phyloP scores from a whole-genome alignment of 2,888 invertebrate species.

The Anthophora plumipes region DNA sequence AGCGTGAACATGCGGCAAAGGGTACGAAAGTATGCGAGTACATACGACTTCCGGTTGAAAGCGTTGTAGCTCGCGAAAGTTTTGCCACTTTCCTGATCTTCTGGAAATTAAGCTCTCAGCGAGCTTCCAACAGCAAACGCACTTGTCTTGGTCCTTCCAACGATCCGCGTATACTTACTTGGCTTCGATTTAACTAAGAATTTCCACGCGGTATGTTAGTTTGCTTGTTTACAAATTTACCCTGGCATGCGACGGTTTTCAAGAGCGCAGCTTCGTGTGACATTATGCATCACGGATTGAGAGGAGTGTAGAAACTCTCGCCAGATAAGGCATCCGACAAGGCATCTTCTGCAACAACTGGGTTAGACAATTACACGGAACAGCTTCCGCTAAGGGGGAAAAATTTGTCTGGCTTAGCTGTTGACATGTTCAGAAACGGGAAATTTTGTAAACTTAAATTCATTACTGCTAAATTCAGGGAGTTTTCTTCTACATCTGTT shows the following conservation, averaged over 20 bases:
- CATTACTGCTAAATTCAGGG: too few relatives aligned
- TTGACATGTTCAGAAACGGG: too few relatives aligned
- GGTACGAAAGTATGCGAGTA: not conserved
- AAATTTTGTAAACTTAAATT: too few relatives aligned
- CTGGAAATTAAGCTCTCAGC: slow-evolving; percentile 39
- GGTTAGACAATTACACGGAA: not conserved
- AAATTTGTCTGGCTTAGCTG: not conserved
- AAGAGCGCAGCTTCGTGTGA: slow-evolving; percentile 19
- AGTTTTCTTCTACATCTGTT: too few relatives aligned
- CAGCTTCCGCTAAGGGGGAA: not conserved
- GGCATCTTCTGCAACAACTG: not conserved
- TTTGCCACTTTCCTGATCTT: slow-evolving; percentile 28
- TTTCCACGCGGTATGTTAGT: slow-evolving; percentile 51
- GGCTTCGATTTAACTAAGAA: slow-evolving; percentile 67
- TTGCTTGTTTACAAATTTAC: slow-evolving; percentile 62
- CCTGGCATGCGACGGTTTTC: slow-evolving; percentile 50
- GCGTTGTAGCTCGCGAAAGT: slow-evolving; percentile 22
- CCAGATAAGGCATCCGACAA: not conserved
- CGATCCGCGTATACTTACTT: slow-evolving; percentile 13
- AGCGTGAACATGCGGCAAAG: not conserved
- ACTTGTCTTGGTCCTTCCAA: slow-evolving; percentile 2
- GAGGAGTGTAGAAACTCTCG: slow-evolving; percentile 13
- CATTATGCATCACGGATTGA: slow-evolving; percentile 1
- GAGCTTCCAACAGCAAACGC: slow-evolving; percentile 29
- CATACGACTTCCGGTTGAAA: slow-evolving; percentile 24